phyloP scores from a whole-genome alignment of 2,888 invertebrate species.

The Sphaerophoria rueppellii region DNA sequence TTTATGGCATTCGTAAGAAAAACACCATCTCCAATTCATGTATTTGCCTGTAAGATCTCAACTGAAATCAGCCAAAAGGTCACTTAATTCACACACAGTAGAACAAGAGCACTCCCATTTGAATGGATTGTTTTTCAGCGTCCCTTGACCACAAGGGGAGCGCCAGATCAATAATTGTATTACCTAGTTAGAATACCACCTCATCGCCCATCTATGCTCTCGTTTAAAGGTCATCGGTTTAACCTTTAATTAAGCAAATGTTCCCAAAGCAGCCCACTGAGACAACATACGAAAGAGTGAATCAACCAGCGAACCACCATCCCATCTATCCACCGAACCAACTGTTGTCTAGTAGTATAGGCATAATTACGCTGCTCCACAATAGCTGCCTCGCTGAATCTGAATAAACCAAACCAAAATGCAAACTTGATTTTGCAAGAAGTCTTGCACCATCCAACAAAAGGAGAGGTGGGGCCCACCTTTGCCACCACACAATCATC shows the following conservation, averaged over 20 bases:
- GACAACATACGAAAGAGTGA: neutral
- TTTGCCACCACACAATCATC: constrained; percentile 18
- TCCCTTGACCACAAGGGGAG: constrained; percentile 54
- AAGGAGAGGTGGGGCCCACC: constrained; percentile 59
- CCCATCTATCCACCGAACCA: neutral
- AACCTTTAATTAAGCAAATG: constrained; percentile 62
- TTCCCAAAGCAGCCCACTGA: constrained; percentile 18
- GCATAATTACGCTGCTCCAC: constrained; percentile 11
- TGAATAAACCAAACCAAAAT: neutral
- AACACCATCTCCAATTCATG: neutral
- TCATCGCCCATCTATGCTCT: constrained; percentile 10
- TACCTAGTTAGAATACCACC: neutral
- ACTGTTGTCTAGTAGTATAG: neutral
- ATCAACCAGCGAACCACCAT: constrained; percentile 22
- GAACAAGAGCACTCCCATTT: constrained; percentile 32
- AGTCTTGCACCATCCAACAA: constrained; percentile 37
- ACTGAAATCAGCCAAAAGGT: constrained; percentile 46
- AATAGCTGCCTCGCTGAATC: neutral
- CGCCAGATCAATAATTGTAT: constrained; percentile 18
- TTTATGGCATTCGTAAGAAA: neutral
- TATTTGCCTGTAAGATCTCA: neutral
- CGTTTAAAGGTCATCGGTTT: constrained; percentile 52
- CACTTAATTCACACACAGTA: constrained; percentile 45
- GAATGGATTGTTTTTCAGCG: neutral
- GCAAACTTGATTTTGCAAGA: constrained; percentile 51